Base-by-base conservation (phyloP, 2,888 invertebrate genomes). In the Hemaris fuciformis region DNA sequence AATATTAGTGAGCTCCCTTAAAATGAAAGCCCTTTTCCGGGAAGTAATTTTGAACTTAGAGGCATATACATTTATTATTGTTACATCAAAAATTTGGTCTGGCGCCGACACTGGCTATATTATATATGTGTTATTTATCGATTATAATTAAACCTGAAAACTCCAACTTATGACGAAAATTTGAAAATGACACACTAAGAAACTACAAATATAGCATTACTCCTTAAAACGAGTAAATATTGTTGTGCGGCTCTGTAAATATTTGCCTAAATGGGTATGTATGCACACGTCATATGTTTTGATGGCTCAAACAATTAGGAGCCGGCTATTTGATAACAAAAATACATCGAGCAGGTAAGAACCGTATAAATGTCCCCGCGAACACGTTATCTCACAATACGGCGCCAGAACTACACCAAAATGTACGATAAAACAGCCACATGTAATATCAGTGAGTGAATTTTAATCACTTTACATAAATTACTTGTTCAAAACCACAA, bases 401-500 rank as follows among this genome's bases (percentile, higher is more conserved):
- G 63, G 57, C 38, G 46, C 23, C 41, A 63, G 38, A 43, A 60
- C 65, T 43, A 34, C 45, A 38, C n/a, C 56, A 73, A 66, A 64
- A 75, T 75, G 75, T 70, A 68, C 68, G 74, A 70, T 43, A 70
- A 45, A 25, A 60, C 64, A 15, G 66, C 64, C 41, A 62, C 61
- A 31, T 46, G 27, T 42, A 56, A 60, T 59, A 65, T 71, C 60
- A 64, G 75, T 76, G 72, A 75, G 75, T 76, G 63, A n/a, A 41
- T 67, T 31, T 59, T 56, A 27, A 43, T 59, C 59, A 38, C 38
- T 38, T 57, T 61, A 20, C 25, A 58, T 43, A 20, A 6, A 27
- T 38, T 38, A n/a, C n/a, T 3, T n/a, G 3, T 4, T 31, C n/a
- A n/a, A 38, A 4, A 38, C n/a, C n/a, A 4, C 10, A 38, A 38